These are phyloP conservation scores for Sycophaga agraensis DNA, from an alignment of 1,140 invertebrate genomes.

Conservation along the genomic window DNA sequence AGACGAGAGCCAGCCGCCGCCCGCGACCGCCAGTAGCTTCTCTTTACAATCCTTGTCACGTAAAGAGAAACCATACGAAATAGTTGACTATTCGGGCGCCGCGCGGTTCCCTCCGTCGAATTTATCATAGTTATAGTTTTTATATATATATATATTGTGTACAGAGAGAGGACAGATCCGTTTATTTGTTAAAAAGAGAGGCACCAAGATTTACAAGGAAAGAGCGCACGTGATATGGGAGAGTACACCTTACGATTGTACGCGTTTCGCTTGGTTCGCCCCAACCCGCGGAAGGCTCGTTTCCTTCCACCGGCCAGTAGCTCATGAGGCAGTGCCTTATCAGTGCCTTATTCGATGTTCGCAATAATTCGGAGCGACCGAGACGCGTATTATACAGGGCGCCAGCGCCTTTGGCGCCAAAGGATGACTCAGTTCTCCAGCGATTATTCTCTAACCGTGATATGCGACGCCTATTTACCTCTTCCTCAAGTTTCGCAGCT, in stretches of 20 bases:
- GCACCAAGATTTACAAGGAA: neutral
- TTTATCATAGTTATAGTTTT: constrained; percentile 23
- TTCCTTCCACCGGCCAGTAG: constrained; percentile 44
- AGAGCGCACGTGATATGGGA: neutral
- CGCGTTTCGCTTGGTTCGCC: neutral
- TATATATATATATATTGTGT: too few relatives aligned
- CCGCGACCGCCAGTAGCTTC: too few relatives aligned
- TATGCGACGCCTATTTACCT: constrained; percentile 14
- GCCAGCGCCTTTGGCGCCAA: neutral
- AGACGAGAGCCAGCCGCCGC: too few relatives aligned
- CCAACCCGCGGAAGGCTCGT: too few relatives aligned
- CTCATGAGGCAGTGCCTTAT: constrained; percentile 48
- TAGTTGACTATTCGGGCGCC: constrained; percentile 23
- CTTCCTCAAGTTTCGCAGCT: neutral
- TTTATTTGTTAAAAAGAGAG: neutral
- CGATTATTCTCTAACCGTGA: constrained; percentile 25
- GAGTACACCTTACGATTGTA: neutral
- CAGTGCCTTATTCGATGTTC: constrained; percentile 57
- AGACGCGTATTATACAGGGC: too few relatives aligned
- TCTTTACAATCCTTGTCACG: too few relatives aligned
- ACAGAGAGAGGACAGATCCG: neutral
- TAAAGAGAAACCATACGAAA: neutral
- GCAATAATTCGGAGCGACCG: too few relatives aligned
- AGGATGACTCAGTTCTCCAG: constrained; percentile 13
- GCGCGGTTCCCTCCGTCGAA: constrained; percentile 27